These are phyloP conservation scores for Coenonympha glycerion DNA, from an alignment of 2,888 invertebrate genomes.

Conservation along the genomic window DNA sequence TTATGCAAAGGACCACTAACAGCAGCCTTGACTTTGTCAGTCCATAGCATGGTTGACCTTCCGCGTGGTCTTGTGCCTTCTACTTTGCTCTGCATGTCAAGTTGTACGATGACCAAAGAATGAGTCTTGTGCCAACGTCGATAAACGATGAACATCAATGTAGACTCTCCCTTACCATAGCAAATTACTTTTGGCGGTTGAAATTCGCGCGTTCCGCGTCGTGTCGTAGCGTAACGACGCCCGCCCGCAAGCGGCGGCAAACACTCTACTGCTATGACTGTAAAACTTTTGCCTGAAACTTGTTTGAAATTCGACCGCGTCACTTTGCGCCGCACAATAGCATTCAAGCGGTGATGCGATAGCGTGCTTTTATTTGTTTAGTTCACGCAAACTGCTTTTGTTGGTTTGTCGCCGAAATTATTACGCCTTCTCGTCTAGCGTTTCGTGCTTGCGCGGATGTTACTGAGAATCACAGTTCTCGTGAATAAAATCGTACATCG, in stretches of 20 bases:
- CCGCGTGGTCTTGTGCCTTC: no score
- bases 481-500: no score
- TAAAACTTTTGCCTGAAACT: conserved; percentile 55
- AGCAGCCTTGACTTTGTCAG: no score
- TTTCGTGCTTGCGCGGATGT: no score
- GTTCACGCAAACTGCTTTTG: conserved; percentile 1
- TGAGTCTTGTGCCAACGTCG: no score
- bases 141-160: no score
- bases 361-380: conserved; percentile 15
- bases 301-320: conserved; percentile 41
- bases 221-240: conserved; percentile 36
- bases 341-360: conserved; percentile 33
- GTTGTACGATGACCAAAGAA: no score
- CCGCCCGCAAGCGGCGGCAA: conserved; percentile 58
- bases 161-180: conserved; percentile 36
- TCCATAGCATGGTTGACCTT: no score
- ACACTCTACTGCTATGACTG: no score
- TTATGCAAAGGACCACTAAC: no score
- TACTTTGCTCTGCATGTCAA: no score
- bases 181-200: conserved; percentile 62
- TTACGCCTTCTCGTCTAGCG: not conserved
- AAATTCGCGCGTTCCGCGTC: conserved; percentile 9
- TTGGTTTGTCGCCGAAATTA: not conserved
- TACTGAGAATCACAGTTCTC: no score
- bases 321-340: conserved; percentile 34